Evolutionary conservation across 2,888 invertebrate genomes (phyloP).

Genomic region (Hemistola chrysoprasaria): DNA sequence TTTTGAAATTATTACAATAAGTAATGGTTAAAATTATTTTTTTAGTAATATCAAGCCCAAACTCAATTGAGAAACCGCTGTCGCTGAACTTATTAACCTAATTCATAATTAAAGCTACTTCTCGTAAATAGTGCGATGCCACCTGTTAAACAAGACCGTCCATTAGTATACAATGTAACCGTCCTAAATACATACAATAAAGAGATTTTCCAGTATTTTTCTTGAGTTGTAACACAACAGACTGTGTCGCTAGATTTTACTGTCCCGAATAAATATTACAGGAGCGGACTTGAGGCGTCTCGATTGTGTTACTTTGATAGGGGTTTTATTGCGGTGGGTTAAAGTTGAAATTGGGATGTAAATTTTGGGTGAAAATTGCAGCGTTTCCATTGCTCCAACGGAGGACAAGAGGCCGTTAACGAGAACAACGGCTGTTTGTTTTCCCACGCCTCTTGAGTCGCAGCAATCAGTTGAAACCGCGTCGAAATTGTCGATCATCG

Average conservation of each 20-base stretch:
- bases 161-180: constrained; percentile 17
- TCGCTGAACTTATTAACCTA: no score
- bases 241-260: constrained; percentile 39
- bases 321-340: constrained; percentile 23
- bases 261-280: constrained; percentile 42
- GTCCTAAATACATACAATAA: constrained; percentile 42
- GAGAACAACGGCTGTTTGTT: constrained; percentile 64
- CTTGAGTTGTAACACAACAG: constrained; percentile 36
- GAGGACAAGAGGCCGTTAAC: constrained; percentile 61
- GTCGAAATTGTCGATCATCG: constrained; percentile 45
- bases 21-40: no score
- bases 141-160: constrained; percentile 4
- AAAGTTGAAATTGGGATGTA: constrained; percentile 35
- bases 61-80: no score
- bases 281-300: constrained; percentile 19
- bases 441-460: constrained; percentile 66
- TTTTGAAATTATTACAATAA: no score
- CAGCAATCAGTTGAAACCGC: constrained; percentile 48
- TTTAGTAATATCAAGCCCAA: no score
- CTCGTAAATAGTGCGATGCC: constrained; percentile 4
- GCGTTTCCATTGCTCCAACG: constrained; percentile 40
- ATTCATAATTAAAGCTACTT: no score
- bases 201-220: constrained; percentile 42
- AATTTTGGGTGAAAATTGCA: constrained; percentile 42
- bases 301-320: constrained; percentile 11